Evolutionary conservation across 1,140 invertebrate genomes (phyloP), one percentile per base, ranked within the genome.

Genomic region (Drosophila suzukii): DNA sequence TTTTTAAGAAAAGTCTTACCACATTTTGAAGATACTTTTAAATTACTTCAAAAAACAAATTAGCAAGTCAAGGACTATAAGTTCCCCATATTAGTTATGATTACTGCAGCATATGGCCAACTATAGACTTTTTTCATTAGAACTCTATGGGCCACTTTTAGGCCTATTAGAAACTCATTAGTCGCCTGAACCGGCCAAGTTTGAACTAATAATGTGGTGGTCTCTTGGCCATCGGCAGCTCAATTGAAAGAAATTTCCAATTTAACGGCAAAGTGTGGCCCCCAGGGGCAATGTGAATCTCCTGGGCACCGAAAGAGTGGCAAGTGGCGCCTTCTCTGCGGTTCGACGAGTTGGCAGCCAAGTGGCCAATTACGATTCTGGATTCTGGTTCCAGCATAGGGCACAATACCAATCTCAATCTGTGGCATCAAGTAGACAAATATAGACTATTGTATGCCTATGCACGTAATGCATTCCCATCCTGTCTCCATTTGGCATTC

Each of bases 101-200:
- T 46, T 67, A 30, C 58, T 11, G n/a, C 32, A 27, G 32, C 65
- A 65, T 81, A 65, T 72, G 59, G 78, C 27, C 20, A 53, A 41
- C 47, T n/a, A 47, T 20, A 17, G 20, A 55, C 41, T 68, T 88
- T 85, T 88, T 55, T 81, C 78, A 85, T 86, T 79, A 82, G 39
- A 56, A 20, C 20, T 36, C 24, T 54, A 32, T 61, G 43, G 17
- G 49, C 62, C 75, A 83, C 83, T 86, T 77, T 61, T 39, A 15
- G 38, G 83, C 75, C 83, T 77, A 89, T 89, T 84, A 66, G 77
- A 89, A 89, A 89, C 80, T 89, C 84, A 89, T 89, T 89, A 89
- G 80, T 77, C 63, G 82, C 13, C 20, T 51, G 47, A 54, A 59
- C 66, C 41, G 63, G n/a, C 39, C 78, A 82, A 82, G 62, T 79